Evolutionary conservation across 2,888 invertebrate genomes (phyloP), one percentile per base, ranked within the genome.

Genomic region (Psylliodes chrysocephalus): DNA sequence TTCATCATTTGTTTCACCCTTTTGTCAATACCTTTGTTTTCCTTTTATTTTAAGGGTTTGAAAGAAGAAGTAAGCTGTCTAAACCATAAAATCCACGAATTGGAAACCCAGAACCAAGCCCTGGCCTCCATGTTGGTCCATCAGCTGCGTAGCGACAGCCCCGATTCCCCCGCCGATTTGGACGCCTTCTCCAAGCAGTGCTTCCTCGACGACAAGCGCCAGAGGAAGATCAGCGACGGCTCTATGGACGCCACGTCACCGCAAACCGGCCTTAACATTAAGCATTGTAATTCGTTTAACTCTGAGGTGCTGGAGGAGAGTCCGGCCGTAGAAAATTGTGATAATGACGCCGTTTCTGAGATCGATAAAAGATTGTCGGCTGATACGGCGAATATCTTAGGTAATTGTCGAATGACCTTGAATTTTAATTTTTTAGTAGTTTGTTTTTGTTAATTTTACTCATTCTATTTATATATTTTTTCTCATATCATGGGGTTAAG

Each of bases 71-170:
- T 93, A 77, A 86, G 88, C 60, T 88, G 89, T 67, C 85, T 93
- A 12, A 90, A 91, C 75, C 86, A 86, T 65, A 87, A 90, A 64
- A 91, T 93, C 47, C 88, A 90, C 70, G 93, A 93, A 78, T 84
- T 93, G 71, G 93, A 93, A 81, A 86, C 89, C 25, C 92, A 93
- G 79, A 94, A 94, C 82, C 84, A 88, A 60, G 88, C 90, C 22
- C 84, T 94, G 63, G 91, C 90, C 71, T 85, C 90, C 6, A 84
- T 91, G 71, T 82, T 91, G 67, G 88, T 90, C 63, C 88, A 91
- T 61, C 89, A 89, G 77, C 81, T 89, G 68, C 83, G 87, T 8
- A 86, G 76, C 17, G 80, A 79, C 18, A 71, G 73, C 40, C 70
- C 73, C 15, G 52, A 55, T 1, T 46, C 67, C 12, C 63, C 72